These are phyloP conservation scores for Cyprinodon diabolis DNA, from an alignment of 2,797 vertebrate species.

Conservation along the genomic window DNA sequence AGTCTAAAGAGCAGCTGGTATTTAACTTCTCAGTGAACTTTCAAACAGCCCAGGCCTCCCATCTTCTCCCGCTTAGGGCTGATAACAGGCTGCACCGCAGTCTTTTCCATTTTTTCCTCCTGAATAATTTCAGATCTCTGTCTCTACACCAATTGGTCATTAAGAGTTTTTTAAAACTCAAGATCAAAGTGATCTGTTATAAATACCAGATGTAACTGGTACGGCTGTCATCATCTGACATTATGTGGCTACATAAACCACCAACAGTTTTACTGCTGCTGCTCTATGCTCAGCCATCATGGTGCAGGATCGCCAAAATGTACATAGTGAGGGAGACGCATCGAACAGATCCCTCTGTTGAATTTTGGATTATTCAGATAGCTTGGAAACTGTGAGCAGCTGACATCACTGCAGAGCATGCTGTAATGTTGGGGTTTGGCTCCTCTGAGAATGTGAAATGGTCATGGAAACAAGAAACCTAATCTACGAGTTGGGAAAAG, in stretches of 20 bases:
- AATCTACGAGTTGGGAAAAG: constrained; percentile 57
- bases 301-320: constrained; percentile 33
- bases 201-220: constrained; percentile 67
- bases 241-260: constrained; percentile 57
- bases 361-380: constrained; percentile 43
- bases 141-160: constrained; percentile 55
- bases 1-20: constrained; percentile 44
- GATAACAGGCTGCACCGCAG: constrained; percentile 60
- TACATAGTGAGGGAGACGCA: constrained; percentile 9
- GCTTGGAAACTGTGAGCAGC: constrained; percentile 48
- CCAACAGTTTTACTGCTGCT: constrained; percentile 47
- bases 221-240: constrained; percentile 64
- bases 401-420: constrained; percentile 60
- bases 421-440: constrained; percentile 65
- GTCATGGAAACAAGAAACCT: constrained; percentile 70
- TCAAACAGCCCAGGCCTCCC: constrained; percentile 39
- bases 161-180: constrained; percentile 46
- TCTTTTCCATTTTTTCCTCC: constrained; percentile 41
- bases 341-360: constrained; percentile 30
- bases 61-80: constrained; percentile 36
- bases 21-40: constrained; percentile 51
- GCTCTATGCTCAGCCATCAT: constrained; percentile 17
- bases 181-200: constrained; percentile 66
- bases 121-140: constrained; percentile 52
- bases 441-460: constrained; percentile 49